Conservation (phyloP, 2,113 vertebrate species). For the Otus sunia region DNA sequence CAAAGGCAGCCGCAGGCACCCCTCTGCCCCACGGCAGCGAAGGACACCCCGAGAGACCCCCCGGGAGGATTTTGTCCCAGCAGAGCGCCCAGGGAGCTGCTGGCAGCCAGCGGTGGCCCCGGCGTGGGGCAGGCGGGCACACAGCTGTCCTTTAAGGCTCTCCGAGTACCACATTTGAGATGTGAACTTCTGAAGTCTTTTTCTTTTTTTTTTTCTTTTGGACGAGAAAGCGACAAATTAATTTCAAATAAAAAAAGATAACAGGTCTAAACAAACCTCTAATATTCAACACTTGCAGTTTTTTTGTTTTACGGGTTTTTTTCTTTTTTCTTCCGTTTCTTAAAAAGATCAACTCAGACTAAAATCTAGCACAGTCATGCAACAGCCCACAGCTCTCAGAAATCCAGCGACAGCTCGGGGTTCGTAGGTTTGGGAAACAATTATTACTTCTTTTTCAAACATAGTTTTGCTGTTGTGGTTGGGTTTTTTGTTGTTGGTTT, state of each 20-base stretch:
- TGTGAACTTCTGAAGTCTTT: slow-evolving; percentile 61
- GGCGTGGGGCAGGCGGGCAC: neutral
- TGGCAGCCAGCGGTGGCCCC: neutral
- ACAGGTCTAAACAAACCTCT: slow-evolving; percentile 77
- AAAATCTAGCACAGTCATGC: slow-evolving; percentile 86
- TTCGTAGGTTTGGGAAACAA: slow-evolving; percentile 35
- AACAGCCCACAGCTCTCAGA: slow-evolving; percentile 70
- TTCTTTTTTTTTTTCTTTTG: neutral
- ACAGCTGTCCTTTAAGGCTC: slow-evolving; percentile 76
- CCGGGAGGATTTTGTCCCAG: neutral
- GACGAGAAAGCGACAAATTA: slow-evolving; percentile 67
- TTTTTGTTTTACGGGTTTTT: slow-evolving; percentile 32
- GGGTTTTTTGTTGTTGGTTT: neutral
- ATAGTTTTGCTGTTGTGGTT: slow-evolving; percentile 26
- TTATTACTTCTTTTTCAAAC: slow-evolving; percentile 33
- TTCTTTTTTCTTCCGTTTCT: slow-evolving; percentile 58
- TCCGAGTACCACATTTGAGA: slow-evolving; percentile 65
- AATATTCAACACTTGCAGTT: slow-evolving; percentile 77
- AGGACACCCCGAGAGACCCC: neutral
- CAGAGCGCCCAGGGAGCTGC: neutral
- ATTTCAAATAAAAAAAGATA: slow-evolving; percentile 59
- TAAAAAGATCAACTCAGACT: slow-evolving; percentile 82
- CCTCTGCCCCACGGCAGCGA: neutral
- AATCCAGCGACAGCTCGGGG: slow-evolving; percentile 49
- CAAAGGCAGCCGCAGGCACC: neutral